Percentiles rank a stretch among this genome's conserved stretches.
Conservation (phyloP, 1,140 invertebrate species). For the Tribolium castaneum region DNA sequence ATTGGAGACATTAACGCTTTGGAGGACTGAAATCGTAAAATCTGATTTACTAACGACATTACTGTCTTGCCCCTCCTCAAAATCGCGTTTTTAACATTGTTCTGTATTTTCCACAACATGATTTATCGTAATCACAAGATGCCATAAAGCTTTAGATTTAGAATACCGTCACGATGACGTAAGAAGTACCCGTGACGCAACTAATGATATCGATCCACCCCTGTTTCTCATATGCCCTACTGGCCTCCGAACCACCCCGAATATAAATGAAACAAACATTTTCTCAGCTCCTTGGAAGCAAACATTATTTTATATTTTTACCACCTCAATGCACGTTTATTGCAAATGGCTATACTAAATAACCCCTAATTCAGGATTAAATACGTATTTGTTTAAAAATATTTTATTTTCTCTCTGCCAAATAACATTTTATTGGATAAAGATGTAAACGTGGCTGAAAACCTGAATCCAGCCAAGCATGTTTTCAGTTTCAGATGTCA, state of each 20-base stretch:
- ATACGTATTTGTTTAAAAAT: neutral
- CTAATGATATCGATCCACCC: conserved; percentile 44
- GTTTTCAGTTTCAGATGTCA: conserved; percentile 37
- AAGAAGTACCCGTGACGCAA: conserved; percentile 44
- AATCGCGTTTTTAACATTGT: neutral
- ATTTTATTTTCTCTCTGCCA: neutral
- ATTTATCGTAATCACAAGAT: neutral
- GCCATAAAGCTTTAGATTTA: neutral
- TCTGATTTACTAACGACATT: conserved; percentile 1
- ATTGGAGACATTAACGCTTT: neutral
- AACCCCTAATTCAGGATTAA: conserved; percentile 11
- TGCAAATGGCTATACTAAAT: conserved; percentile 4
- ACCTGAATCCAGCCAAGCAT: conserved; percentile 5
- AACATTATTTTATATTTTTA: conserved; percentile 31
- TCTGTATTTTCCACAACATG: neutral
- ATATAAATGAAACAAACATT: conserved; percentile 34
- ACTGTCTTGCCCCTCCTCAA: neutral
- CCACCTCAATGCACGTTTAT: neutral
- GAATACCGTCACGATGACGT: conserved; percentile 45
- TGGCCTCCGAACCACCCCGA: conserved; percentile 30
- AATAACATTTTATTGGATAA: conserved; percentile 30
- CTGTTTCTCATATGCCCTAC: conserved; percentile 31
- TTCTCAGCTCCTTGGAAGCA: conserved; percentile 21
- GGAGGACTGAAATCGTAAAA: neutral
- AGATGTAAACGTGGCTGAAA: conserved; percentile 3